Percentiles rank a stretch among this genome's conserved stretches.
Evolutionary conservation across 2,888 invertebrate genomes (phyloP).

Genomic region (Spilosoma lubricipeda): DNA sequence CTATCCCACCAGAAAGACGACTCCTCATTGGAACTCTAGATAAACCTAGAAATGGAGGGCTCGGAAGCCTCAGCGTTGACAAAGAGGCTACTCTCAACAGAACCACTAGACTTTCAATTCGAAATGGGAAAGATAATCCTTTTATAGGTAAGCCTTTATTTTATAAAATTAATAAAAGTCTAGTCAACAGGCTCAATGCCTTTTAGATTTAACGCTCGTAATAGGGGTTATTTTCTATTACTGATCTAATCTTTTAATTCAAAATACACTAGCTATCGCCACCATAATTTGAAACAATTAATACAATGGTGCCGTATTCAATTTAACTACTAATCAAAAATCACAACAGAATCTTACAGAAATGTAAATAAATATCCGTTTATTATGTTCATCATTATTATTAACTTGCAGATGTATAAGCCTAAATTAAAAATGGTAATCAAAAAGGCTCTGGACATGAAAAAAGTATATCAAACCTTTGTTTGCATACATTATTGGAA

Average conservation of each 20-base stretch:
- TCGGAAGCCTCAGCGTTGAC: conserved; percentile 77
- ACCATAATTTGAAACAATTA: too few species aligned
- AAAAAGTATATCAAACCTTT: background rate
- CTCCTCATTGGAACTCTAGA: conserved; percentile 80
- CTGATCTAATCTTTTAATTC: too few species aligned
- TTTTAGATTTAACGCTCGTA: too few species aligned
- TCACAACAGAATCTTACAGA: too few species aligned
- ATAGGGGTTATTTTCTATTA: too few species aligned
- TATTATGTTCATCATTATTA: background rate
- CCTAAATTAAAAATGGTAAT: background rate
- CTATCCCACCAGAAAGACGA: conserved; percentile 77
- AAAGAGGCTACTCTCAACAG: conserved; percentile 80
- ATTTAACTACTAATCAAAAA: background rate
- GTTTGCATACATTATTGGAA: too few species aligned
- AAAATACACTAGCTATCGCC: too few species aligned
- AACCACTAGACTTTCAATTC: conserved; percentile 72
- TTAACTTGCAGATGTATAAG: background rate
- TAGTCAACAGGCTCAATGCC: too few species aligned
- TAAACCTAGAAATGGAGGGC: conserved; percentile 79
- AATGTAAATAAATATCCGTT: background rate
- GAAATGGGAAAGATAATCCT: conserved; percentile 83
- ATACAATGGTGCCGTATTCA: too few species aligned
- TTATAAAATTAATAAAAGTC: background rate
- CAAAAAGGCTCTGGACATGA: background rate
- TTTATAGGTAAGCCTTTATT: conserved; percentile 70